A percentile compares a stretch with the other conserved stretches of the same genome.
Evolutionary conservation across 2,888 invertebrate species (phyloP).

Genomic region (Pogonocherus hispidulus): DNA sequence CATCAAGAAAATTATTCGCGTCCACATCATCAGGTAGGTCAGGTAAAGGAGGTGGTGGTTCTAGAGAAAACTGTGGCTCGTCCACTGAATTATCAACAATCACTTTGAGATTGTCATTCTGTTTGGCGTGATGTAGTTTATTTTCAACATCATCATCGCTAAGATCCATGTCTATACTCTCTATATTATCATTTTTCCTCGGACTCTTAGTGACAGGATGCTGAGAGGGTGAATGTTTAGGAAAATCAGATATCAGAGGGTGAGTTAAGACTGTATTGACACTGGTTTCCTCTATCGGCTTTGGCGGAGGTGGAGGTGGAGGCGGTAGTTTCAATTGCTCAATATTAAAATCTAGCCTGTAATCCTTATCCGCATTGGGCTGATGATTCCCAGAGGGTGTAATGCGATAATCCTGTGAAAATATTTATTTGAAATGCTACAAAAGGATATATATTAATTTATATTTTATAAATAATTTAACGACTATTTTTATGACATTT

Average conservation of each 20-base stretch:
- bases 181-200: constrained; percentile 75
- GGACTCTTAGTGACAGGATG: constrained; percentile 33
- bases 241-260: not conserved
- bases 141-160: constrained; percentile 79
- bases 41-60: constrained; percentile 66
- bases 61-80: constrained; percentile 42
- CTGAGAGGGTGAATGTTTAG: constrained; percentile 18
- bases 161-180: constrained; percentile 89
- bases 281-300: constrained; percentile 20
- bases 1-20: constrained; percentile 64
- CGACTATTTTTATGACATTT: too few relatives aligned
- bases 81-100: constrained; percentile 33
- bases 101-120: constrained; percentile 45
- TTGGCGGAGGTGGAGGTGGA: constrained; percentile 71
- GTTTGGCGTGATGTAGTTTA: constrained; percentile 25
- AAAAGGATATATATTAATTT: not conserved
- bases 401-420: constrained; percentile 50
- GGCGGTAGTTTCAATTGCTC: constrained; percentile 64
- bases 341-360: constrained; percentile 61
- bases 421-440: not conserved
- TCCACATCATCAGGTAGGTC: constrained; percentile 65
- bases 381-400: constrained; percentile 1
- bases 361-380: constrained; percentile 61
- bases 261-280: not conserved
- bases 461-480: too few relatives aligned